Base-by-base conservation (phyloP, 2,797 vertebrate species). In the Antennarius maculatus region DNA sequence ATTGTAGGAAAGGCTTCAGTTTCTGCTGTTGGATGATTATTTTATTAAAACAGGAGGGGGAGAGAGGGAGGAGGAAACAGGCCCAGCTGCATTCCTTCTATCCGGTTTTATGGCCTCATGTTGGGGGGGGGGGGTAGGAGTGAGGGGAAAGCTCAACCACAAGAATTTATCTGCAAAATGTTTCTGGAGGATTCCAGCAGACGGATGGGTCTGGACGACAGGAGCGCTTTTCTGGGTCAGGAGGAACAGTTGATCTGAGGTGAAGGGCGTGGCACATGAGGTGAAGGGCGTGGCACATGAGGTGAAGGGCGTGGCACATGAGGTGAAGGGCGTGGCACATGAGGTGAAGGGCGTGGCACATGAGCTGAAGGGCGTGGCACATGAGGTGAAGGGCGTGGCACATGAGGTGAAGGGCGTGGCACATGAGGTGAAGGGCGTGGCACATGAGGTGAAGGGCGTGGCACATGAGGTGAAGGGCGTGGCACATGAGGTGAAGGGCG, bases 21-120 rank as follows among this genome's bases (percentile, higher is more conserved):
- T 43, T 29, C 2, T 50, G 47, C 27, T 61, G 9, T 17, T 53
- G 11, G 23, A 46, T 1, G 39, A 29, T 14, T 53, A 54, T 52
- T 14, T 60, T 55, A 50, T 54, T 2, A 58, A 42, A 42, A 43
- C 49, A 43, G 10, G 34, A 50, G 49, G n/a, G 60, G 34, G 34
- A 48, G 51, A 51, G 48, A 39, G 42, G 9, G 54, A 39, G 42
- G 56, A 66, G 56, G 42, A 71, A 81, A 81, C 76, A 66, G 64
- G 77, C 66, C 28, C 0, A 5, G 39, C 69, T 60, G 56, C 77
- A 88, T 87, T 90, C 74, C 66, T 75, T 68, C 61, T 53, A 67
- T 71, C 41, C 2, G 15, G 69, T 77, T 80, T 74, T 63, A 48
- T 72, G 76, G 63, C 56, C 67, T 58, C 23, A 77, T 49, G 28